Evolutionary conservation across 2,113 vertebrate genomes (phyloP), one percentile per base, ranked within the genome.

Genomic region (Pantherophis guttatus): DNA sequence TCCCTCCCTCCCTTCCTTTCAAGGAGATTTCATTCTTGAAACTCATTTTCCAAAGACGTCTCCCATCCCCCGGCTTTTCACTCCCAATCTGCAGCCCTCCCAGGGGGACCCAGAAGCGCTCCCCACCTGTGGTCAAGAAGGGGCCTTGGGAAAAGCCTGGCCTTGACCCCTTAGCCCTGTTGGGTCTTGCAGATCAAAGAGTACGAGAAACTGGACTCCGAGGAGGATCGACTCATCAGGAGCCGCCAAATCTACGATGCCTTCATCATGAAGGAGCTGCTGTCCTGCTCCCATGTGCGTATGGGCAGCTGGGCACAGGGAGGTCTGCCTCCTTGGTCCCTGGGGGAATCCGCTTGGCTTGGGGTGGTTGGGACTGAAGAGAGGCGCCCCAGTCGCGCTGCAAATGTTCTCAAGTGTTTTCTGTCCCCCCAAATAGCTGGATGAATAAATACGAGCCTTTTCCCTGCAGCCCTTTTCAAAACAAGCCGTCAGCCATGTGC

Each of bases 251-350:
- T 99, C 87, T 99, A 99, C 0, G 99, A 99, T 86, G 98, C 97
- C 1, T 99, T 99, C 96, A 99, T 99, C 94, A 99, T 99, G 99
- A 99, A 99, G 97, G 99, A 99, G 97, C 98, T 99, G 8, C 98
- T 99, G 29, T 99, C 99, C 44, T 99, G 98, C 95, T 99, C 99
- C 1, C 99, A 99, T 0, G 99, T 99, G 97, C 1, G 91, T 75
- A 21, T 0, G 50, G 59, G 24, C 23, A 13, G 13, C 13, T 2
- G 65, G 29, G 65, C 65, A 3, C 29, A 2, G 65, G 65, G 29
- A 6, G 29, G 26, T 10, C 59, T 26, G 58, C 2, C 23, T 8
- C 58, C 58, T 62, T 2, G 13, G n/a, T 75, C 65, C 29, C 17
- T 3, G 75, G 1, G 33, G 75, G n/a, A 3, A 8, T 9, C 17